phyloP scores from a whole-genome alignment of 2,888 invertebrate genomes.

The Eulithis prunata region DNA sequence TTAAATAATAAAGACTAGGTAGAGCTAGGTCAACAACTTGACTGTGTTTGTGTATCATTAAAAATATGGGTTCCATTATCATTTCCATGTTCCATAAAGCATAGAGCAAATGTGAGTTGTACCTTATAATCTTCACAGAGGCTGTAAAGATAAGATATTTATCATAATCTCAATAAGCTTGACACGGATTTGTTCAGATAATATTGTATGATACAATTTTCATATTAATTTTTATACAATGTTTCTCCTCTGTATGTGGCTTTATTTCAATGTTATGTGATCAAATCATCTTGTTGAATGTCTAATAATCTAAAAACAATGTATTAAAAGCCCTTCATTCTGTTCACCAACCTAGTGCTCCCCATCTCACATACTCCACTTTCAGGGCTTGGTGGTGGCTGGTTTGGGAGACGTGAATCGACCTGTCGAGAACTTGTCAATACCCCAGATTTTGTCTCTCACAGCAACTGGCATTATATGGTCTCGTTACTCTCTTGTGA shows the following conservation, averaged over 20 bases:
- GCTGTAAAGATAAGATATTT: background rate
- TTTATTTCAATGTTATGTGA: no score
- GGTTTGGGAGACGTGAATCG: slow-evolving; percentile 95
- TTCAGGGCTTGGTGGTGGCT: slow-evolving; percentile 90
- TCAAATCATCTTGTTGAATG: no score
- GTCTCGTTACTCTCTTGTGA: slow-evolving; percentile 96
- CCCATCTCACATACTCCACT: slow-evolving; percentile 88
- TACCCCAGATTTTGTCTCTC: slow-evolving; percentile 91
- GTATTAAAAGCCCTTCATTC: background rate
- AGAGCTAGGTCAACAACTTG: no score
- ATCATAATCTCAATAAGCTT: background rate
- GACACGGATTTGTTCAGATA: background rate
- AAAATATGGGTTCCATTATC: slow-evolving; percentile 2
- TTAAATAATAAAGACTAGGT: no score
- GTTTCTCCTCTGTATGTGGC: no score
- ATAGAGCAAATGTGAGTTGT: slow-evolving; percentile 9
- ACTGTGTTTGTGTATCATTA: background rate
- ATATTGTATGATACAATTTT: background rate
- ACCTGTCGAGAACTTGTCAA: slow-evolving; percentile 94
- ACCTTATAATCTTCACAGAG: background rate
- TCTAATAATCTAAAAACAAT: no score
- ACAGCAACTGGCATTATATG: slow-evolving; percentile 96
- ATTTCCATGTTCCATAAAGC: slow-evolving; percentile 10
- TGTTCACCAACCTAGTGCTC: slow-evolving; percentile 24
- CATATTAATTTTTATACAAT: no score